Base-by-base conservation (phyloP, 1,140 invertebrate species). In the Ceratoteleas bidentatus region DNA sequence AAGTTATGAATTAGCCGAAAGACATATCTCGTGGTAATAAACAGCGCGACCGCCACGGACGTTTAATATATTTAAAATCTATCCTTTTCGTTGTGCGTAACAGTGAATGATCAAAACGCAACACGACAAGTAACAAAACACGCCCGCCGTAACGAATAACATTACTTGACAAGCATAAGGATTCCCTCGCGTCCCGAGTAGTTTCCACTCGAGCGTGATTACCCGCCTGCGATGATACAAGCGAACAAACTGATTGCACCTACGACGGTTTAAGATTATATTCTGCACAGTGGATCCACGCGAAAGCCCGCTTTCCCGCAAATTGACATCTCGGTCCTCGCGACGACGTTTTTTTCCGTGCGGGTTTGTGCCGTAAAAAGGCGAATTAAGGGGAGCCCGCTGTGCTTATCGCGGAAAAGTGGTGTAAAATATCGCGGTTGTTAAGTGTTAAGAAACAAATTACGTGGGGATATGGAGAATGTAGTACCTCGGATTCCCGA, bases 101-200 rank as follows among this genome's bases (percentile, higher is more conserved):
- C 61, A 83, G 81, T 79, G 81, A 75, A 68, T 79, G 75, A 74
- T 79, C 82, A 82, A 84, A 84, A 81, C 69, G 70, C 83, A 82
- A 73, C 76, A 78, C 74, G 72, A 83, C 73, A 84, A 83, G 83
- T 85, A 84, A 85, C 83, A 74, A 86, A 86, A 84, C 85, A 81
- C 69, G 73, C 73, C 70, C 72, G 73, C 78, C 64, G 65, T 76
- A 61, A 69, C 81, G 81, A 74, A 84, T 87, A 84, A 85, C 83
- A 85, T 87, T 84, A 85, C 85, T 81, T 83, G 84, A 85, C 81
- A 85, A 83, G 79, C 84, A 76, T 85, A 80, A 84, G 84, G 84
- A 84, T 85, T 81, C 84, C 70, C 82, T 61, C 82, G 85, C 73
- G 81, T 77, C 69, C 84, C 79, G 78, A 83, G 83, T 81, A 72